Evolutionary conservation across 1,140 invertebrate species (phyloP), one percentile per base, ranked within the genome.

Genomic region (Zaprionus capensis): DNA sequence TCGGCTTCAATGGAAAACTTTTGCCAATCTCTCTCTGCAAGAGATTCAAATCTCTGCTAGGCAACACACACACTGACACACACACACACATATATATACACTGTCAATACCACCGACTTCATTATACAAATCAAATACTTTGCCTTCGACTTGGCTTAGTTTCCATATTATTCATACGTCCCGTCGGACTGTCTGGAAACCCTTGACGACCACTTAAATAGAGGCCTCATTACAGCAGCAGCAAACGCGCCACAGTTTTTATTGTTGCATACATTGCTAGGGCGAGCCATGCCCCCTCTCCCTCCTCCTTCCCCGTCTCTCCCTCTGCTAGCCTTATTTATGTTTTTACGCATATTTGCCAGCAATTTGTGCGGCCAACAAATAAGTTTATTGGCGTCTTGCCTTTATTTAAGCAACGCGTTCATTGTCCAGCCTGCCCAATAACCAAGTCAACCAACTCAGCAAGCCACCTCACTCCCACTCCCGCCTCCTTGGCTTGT

Each of bases 281-380:
- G 17, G 57, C 7, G 55, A 63, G 49, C 41, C 55, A 26, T 11
- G 2, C 14, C 17, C 17, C 17, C 34, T 28, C 41, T 14, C 41
- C 17, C 4, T 5, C 22, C 36, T 2, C 31, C 17, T 1, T 3
- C 28, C 26, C 26, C 2, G n/a, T 61, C 17, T 2, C 38, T 11
- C 3, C 11, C 26, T 22, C 22, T n/a, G 31, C 6, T 5, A 5
- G 20, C 41, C 66, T 88, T 88, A 84, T 88, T 88, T 88, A 88
- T 88, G 78, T 88, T 76, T 58, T 58, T 76, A 63, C 78, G 80
- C 81, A 88, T 90, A 88, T 88, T 88, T 88, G 85, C 78, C 69
- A 71, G 77, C 85, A 88, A 84, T 88, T 88, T 88, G 83, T 78
- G 56, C 51, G 51, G 56, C 67, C 57, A 51, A 80, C 67, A 72